A percentile compares a stretch with the other conserved stretches of the same genome.
Evolutionary conservation across 2,888 invertebrate species (phyloP).

Genomic region (Geophilus truncorum): DNA sequence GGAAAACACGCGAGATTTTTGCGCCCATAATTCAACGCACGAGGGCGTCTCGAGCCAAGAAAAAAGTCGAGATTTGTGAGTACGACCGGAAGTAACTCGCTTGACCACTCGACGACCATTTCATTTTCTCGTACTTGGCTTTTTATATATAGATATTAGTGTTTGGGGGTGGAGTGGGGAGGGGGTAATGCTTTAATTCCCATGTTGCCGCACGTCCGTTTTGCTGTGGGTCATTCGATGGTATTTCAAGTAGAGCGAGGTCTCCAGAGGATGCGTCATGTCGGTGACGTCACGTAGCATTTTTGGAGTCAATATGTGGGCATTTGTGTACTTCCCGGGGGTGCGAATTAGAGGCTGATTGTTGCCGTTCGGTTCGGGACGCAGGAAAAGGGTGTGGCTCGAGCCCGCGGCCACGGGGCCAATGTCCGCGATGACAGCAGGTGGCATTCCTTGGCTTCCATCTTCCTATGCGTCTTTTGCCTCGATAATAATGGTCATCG

Average conservation of each 20-base stretch:
- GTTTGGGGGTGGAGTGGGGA: too few species aligned
- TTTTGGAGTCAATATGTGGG: slow-evolving; percentile 17
- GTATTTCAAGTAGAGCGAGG: slow-evolving; percentile 1
- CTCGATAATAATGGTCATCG: slow-evolving; percentile 3
- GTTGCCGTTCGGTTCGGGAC: slow-evolving; percentile 1
- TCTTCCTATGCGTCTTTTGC: background rate
- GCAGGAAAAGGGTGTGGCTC: slow-evolving; percentile 25
- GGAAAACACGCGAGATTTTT: slow-evolving; percentile 20
- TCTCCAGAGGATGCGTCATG: slow-evolving; percentile 12
- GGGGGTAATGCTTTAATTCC: background rate
- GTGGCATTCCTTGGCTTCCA: slow-evolving; percentile 20
- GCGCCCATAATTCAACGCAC: slow-evolving; percentile 27
- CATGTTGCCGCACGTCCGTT: background rate
- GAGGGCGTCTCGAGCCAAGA: background rate
- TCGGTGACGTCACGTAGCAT: background rate
- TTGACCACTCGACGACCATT: slow-evolving; percentile 12
- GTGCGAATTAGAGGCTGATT: slow-evolving; percentile 20
- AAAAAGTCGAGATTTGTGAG: slow-evolving; percentile 23
- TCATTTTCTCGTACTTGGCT: background rate
- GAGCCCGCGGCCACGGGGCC: slow-evolving; percentile 17
- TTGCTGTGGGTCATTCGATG: background rate
- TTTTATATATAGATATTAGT: too few species aligned
- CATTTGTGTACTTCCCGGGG: slow-evolving; percentile 22
- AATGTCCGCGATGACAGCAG: slow-evolving; percentile 27
- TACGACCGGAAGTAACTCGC: slow-evolving; percentile 21